Evolutionary conservation across 1,140 invertebrate genomes (phyloP).

Genomic region (Hestina assimilis): DNA sequence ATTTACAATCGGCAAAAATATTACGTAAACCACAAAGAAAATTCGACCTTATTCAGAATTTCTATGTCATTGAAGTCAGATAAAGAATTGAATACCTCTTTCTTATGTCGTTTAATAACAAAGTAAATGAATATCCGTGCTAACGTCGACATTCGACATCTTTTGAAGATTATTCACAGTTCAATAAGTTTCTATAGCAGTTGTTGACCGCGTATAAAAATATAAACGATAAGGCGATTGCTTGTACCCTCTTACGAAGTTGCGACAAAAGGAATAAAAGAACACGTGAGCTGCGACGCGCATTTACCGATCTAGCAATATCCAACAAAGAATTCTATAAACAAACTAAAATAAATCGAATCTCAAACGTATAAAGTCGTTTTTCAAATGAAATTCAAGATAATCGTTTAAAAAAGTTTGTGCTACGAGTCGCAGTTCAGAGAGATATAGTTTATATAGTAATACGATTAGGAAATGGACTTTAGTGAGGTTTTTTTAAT

Average conservation of each 20-base stretch:
- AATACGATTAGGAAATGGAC: neutral
- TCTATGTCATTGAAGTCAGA: no score
- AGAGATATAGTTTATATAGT: conserved; percentile 4
- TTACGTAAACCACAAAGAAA: no score
- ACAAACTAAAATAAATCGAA: conserved; percentile 1
- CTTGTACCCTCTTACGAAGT: conserved; percentile 28
- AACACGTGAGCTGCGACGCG: conserved; percentile 38
- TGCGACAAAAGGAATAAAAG: conserved; percentile 44
- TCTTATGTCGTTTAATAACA: no score
- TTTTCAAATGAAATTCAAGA: conserved; percentile 6
- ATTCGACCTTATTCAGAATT: no score
- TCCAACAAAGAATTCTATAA: conserved; percentile 32
- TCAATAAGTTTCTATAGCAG: no score
- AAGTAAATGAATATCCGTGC: no score
- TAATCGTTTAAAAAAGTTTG: conserved; percentile 38
- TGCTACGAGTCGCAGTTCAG: conserved; percentile 48
- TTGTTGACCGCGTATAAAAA: conserved; percentile 6
- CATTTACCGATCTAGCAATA: conserved; percentile 36
- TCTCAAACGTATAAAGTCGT: conserved; percentile 2
- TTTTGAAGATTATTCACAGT: no score
- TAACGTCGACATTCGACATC: no score
- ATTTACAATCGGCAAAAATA: no score
- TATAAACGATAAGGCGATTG: conserved; percentile 36
- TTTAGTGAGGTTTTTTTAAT: neutral
- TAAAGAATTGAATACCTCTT: no score